A percentile compares a stretch with the other conserved stretches of the same genome.
These are phyloP conservation scores for Marronus borbonicus DNA, from an alignment of 2,888 invertebrate genomes.

Conservation along the genomic window DNA sequence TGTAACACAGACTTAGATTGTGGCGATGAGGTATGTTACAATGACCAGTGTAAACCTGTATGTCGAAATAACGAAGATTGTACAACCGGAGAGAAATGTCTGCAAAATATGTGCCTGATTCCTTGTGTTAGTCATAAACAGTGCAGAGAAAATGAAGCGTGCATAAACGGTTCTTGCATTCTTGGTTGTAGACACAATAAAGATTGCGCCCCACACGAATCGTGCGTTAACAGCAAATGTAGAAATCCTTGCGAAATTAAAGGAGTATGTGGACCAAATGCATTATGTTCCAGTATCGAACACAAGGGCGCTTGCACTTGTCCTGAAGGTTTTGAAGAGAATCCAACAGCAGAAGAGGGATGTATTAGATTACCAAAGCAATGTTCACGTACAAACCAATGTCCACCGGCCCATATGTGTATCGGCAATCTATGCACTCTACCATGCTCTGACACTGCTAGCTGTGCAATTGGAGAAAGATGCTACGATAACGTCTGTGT, in stretches of 20 bases:
- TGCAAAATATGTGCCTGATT: conserved; percentile 84
- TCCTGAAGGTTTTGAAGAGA: conserved; percentile 88
- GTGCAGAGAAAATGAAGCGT: conserved; percentile 86
- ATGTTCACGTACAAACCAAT: conserved; percentile 81
- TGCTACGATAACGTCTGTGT: conserved; percentile 85
- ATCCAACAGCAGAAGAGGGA: conserved; percentile 90
- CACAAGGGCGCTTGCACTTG: conserved; percentile 87
- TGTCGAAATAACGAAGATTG: conserved; percentile 86
- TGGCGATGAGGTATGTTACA: conserved; percentile 83
- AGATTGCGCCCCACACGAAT: conserved; percentile 83
- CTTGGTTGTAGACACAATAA: conserved; percentile 89
- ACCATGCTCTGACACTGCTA: conserved; percentile 81
- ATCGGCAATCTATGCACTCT: conserved; percentile 84
- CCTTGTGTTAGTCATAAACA: conserved; percentile 87
- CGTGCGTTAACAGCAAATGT: conserved; percentile 90
- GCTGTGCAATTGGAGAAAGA: conserved; percentile 89
- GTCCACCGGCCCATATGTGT: conserved; percentile 85
- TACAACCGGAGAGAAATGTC: conserved; percentile 84
- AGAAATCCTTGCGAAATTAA: conserved; percentile 85
- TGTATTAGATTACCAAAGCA: conserved; percentile 86
- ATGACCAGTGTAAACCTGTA: conserved; percentile 87
- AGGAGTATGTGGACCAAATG: conserved; percentile 88
- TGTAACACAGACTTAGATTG: conserved; percentile 85
- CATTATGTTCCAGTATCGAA: conserved; percentile 82
- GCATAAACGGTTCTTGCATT: conserved; percentile 84